These are phyloP conservation scores for Gobio occitaniae DNA, from an alignment of 2,797 vertebrate species.

Conservation along the genomic window DNA sequence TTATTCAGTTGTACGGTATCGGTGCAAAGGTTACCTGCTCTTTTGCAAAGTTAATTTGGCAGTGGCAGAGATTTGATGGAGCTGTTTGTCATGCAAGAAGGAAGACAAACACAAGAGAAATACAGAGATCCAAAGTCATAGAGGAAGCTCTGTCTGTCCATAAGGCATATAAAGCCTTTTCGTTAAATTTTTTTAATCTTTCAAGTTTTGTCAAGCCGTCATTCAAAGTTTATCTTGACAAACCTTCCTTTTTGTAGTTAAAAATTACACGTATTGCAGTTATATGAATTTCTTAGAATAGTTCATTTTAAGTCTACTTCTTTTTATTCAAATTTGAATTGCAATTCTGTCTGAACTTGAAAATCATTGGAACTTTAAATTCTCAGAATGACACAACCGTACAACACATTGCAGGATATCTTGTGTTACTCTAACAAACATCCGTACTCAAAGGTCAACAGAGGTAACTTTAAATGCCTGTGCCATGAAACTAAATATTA, in stretches of 20 bases:
- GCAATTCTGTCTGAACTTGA: background rate
- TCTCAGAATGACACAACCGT: no score
- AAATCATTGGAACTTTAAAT: no score
- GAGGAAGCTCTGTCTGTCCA: background rate
- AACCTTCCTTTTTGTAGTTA: background rate
- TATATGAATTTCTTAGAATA: background rate
- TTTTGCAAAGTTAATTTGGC: constrained; percentile 28
- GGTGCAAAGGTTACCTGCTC: constrained; percentile 5
- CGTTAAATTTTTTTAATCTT: background rate
- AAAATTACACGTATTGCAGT: background rate
- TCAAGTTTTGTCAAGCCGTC: background rate
- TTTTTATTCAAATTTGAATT: background rate
- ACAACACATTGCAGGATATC: background rate
- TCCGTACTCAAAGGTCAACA: background rate
- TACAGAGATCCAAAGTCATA: background rate
- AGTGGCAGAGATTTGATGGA: constrained; percentile 14
- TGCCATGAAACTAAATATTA: background rate
- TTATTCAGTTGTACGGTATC: constrained; percentile 15
- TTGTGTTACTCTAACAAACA: background rate
- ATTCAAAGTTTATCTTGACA: background rate
- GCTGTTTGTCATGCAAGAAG: background rate
- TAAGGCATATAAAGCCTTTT: background rate
- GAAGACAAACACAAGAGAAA: background rate
- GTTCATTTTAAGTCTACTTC: background rate
- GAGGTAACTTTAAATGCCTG: background rate